phyloP scores from a whole-genome alignment of 1,140 invertebrate species.

The Aphelenchoides besseyi region DNA sequence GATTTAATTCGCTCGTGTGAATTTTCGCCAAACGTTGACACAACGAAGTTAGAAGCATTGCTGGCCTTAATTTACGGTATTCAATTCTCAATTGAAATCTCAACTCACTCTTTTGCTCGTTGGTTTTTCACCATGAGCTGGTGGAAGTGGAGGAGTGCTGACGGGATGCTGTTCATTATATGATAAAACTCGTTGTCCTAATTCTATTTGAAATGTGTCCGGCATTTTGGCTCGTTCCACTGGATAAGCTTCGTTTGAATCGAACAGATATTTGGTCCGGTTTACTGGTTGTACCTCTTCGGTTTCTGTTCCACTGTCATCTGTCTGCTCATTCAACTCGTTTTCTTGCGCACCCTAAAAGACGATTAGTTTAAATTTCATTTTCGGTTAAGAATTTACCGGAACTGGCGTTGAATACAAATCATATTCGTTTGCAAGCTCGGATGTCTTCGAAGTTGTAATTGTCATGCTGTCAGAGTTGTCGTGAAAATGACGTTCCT shows the following conservation, averaged over 20 bases:
- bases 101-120: background rate
- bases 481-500: background rate
- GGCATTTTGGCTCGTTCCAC: background rate
- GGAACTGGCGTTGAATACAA: constrained; percentile 4
- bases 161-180: background rate
- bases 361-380: background rate
- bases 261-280: constrained; percentile 9
- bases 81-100: background rate
- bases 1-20: background rate
- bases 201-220: constrained; percentile 1
- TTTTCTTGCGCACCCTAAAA: background rate
- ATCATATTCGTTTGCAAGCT: constrained; percentile 7
- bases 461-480: background rate
- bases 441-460: constrained; percentile 9
- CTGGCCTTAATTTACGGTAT: background rate
- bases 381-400: background rate
- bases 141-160: background rate
- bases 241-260: background rate
- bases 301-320: constrained; percentile 1
- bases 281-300: constrained; percentile 5
- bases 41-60: constrained; percentile 6
- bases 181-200: background rate
- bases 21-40: background rate
- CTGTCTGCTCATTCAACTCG: constrained; percentile 2
- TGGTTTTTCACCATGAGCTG: background rate